phyloP scores from a whole-genome alignment of 2,888 invertebrate species.

The Morpho achilles region DNA sequence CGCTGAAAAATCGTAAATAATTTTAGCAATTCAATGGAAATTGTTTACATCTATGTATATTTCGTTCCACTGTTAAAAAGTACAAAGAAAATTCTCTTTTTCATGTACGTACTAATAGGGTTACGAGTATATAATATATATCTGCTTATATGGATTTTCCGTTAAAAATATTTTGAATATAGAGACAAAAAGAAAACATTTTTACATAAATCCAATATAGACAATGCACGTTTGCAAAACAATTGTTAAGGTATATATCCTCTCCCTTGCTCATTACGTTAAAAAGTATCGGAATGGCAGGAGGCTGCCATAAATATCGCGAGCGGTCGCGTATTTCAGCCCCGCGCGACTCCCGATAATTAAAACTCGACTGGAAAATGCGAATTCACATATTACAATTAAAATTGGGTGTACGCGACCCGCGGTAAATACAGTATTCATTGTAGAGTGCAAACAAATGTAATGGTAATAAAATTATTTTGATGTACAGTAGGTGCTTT shows the following conservation, averaged over 20 bases:
- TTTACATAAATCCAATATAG: conserved; percentile 1
- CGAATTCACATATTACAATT: conserved; percentile 78
- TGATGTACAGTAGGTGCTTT: conserved; percentile 27
- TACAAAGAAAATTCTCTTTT: too few relatives aligned
- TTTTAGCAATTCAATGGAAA: too few relatives aligned
- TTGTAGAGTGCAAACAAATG: conserved; percentile 33
- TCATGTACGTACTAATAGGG: too few relatives aligned
- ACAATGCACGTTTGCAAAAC: conserved; percentile 36
- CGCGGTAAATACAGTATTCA: conserved; percentile 53
- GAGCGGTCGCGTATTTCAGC: conserved; percentile 79
- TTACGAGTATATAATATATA: too few relatives aligned
- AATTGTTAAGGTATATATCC: conserved; percentile 39
- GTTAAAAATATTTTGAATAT: neutral
- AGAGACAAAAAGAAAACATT: neutral
- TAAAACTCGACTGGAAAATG: conserved; percentile 77
- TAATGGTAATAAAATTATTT: conserved; percentile 32
- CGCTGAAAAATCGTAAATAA: too few relatives aligned
- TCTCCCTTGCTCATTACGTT: conserved; percentile 72
- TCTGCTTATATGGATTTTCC: too few relatives aligned
- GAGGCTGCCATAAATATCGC: conserved; percentile 74
- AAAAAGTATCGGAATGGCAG: conserved; percentile 76
- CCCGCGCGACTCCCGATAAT: conserved; percentile 75
- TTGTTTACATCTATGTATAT: too few relatives aligned
- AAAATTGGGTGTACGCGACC: conserved; percentile 65
- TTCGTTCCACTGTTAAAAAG: too few relatives aligned